Evolutionary conservation across 1,140 invertebrate genomes (phyloP).

Genomic region (Drosophila orena): DNA sequence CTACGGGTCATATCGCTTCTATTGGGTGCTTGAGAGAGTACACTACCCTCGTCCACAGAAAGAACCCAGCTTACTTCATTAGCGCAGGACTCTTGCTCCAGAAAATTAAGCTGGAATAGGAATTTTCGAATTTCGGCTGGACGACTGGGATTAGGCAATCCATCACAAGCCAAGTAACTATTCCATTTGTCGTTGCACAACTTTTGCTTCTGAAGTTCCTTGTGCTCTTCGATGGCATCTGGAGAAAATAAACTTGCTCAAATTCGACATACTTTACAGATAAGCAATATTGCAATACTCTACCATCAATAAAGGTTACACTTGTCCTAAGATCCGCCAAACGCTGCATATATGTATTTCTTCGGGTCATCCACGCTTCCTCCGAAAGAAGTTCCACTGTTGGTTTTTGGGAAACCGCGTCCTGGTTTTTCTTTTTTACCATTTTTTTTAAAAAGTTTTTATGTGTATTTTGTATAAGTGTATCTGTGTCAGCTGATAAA

Average conservation of each 20-base stretch:
- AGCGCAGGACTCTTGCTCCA: slow-evolving; percentile 14
- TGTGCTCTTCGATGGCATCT: slow-evolving; percentile 47
- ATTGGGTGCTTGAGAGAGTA: slow-evolving; percentile 36
- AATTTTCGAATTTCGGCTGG: slow-evolving; percentile 61
- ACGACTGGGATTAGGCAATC: slow-evolving; percentile 47
- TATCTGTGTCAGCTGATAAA: slow-evolving; percentile 4
- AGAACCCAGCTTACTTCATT: slow-evolving; percentile 48
- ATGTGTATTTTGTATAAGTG: slow-evolving; percentile 9
- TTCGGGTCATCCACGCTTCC: slow-evolving; percentile 35
- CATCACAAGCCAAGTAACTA: slow-evolving; percentile 60
- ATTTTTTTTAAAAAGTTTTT: slow-evolving; percentile 18
- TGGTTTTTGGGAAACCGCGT: background rate
- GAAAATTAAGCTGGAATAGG: slow-evolving; percentile 30
- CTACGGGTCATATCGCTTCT: slow-evolving; percentile 40
- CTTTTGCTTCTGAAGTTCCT: slow-evolving; percentile 18
- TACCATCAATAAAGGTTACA: slow-evolving; percentile 43
- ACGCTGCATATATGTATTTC: slow-evolving; percentile 43
- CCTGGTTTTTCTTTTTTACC: slow-evolving; percentile 7
- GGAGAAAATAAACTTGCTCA: background rate
- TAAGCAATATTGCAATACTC: background rate
- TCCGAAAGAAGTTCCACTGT: slow-evolving; percentile 10
- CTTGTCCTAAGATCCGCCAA: slow-evolving; percentile 51
- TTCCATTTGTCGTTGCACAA: slow-evolving; percentile 36
- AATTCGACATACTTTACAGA: background rate
- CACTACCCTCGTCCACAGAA: slow-evolving; percentile 46